Evolutionary conservation across 35 echinoderm and acorn worm species (phyloP).

Genomic region (Lytechinus pictus): DNA sequence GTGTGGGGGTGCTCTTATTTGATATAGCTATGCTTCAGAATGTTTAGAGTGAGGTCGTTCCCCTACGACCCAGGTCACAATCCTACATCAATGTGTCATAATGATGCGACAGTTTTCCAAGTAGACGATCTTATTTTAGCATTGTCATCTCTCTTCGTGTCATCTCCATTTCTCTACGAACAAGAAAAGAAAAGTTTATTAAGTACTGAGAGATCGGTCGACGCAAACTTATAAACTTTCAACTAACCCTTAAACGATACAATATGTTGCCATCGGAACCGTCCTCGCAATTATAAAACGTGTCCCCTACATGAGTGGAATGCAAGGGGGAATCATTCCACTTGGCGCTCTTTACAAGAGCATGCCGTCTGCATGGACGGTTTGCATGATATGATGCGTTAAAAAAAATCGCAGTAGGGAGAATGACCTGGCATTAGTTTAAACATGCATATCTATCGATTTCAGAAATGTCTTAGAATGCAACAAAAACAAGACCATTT

Average conservation of each 20-base stretch:
- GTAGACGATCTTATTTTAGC: neutral
- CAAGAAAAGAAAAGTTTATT: neutral
- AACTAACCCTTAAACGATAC: neutral
- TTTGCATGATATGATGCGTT: neutral
- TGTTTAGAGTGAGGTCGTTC: neutral
- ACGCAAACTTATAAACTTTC: neutral
- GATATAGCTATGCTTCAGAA: too few relatives aligned
- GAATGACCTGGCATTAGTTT: too few relatives aligned
- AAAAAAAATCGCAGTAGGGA: neutral
- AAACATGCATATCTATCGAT: too few relatives aligned
- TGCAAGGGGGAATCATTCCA: neutral
- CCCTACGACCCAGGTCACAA: neutral
- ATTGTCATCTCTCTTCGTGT: neutral
- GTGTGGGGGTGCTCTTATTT: too few relatives aligned
- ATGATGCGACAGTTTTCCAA: neutral
- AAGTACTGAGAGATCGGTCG: neutral
- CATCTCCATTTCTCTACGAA: neutral
- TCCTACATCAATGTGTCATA: neutral
- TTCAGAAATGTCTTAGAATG: too few relatives aligned
- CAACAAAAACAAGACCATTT: too few relatives aligned
- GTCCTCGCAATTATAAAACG: conserved; percentile 3
- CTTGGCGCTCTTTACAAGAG: neutral
- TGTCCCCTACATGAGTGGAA: neutral
- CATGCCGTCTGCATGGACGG: neutral
- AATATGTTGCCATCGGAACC: neutral